These are phyloP conservation scores for Myocastor coypus DNA, from an alignment of 2,113 vertebrate genomes.

Conservation along the genomic window DNA sequence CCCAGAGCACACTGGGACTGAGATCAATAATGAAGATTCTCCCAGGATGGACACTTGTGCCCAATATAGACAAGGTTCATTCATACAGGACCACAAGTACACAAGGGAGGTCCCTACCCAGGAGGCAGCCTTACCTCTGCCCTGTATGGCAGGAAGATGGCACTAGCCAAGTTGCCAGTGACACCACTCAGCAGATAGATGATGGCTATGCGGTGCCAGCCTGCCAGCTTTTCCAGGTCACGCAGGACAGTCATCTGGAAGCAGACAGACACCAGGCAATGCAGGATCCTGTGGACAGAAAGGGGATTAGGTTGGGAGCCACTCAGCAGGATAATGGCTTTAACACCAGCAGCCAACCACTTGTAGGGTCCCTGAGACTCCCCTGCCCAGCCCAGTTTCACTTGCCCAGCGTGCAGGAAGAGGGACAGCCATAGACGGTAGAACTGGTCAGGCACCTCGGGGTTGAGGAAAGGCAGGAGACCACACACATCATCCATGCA, in stretches of 20 bases:
- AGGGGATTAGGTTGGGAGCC: neutral
- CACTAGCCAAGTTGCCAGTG: conserved; percentile 97
- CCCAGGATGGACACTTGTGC: neutral
- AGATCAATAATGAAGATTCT: neutral
- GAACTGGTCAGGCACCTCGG: conserved; percentile 98
- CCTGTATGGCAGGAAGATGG: conserved; percentile 98
- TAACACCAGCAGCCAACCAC: neutral
- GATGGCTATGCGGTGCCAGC: conserved; percentile 99
- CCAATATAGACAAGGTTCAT: neutral
- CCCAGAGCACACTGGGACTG: accelerated
- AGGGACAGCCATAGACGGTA: conserved; percentile 99
- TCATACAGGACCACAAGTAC: neutral
- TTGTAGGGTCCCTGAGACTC: neutral
- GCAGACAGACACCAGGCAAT: conserved; percentile 97
- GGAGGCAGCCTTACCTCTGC: conserved; percentile 91
- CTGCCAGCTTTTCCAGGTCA: conserved; percentile 98
- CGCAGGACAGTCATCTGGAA: conserved; percentile 99
- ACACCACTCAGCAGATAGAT: conserved; percentile 98
- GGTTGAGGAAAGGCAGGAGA: conserved; percentile 98
- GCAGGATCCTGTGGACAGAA: conserved; percentile 93
- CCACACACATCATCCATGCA: conserved; percentile 99
- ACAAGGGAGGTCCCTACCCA: neutral
- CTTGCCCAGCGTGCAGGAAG: conserved; percentile 98
- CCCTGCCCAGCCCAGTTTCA: neutral
- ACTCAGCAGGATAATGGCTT: conserved; percentile 62